Evolutionary conservation across 2,888 invertebrate species (phyloP), one percentile per base, ranked within the genome.

Genomic region (Prenolepis imparis): DNA sequence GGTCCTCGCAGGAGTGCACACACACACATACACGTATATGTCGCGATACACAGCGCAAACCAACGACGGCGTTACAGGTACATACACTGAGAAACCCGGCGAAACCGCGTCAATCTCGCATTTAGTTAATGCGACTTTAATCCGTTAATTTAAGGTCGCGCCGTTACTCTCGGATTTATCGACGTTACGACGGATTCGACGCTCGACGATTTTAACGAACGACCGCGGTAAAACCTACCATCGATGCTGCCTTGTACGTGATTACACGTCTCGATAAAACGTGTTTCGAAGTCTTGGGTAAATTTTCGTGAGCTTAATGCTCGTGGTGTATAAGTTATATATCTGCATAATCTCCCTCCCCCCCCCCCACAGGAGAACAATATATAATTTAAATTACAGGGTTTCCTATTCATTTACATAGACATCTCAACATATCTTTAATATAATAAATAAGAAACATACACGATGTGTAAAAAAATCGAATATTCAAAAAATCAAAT

Each of bases 51-150:
- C 57, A 83, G 36, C 15, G 24, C 18, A n/a, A 36, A 52, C 12
- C 52, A 18, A 12, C 12, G 48, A 18, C 48, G 48, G 18, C 48
- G 28, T n/a, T 52, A 61, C 11, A 67, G 18, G 28, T 67, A 61
- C 28, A 48, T 15, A 32, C 2, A 24, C n/a, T 15, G 32, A 9
- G 80, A 64, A 74, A 52, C 77, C 3, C 70, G 73, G 72, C 32
- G 70, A 87, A 68, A 83, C 70, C 74, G 66, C 64, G 63, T 77
- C 85, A 82, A 82, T 84, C 87, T 88, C 83, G 85, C 84, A 84
- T 87, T 90, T 89, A 91, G 89, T 92, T 94, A 93, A 93, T 91
- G 93, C 87, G 91, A 91, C 92, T 92, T 92, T 93, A 92, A 93
- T 93, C 92, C 90, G 90, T 86, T 92, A 91, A 91, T 93, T 92